Evolutionary conservation across 23 tunicate species (phyloP).

Genomic region (Styela plicata): DNA sequence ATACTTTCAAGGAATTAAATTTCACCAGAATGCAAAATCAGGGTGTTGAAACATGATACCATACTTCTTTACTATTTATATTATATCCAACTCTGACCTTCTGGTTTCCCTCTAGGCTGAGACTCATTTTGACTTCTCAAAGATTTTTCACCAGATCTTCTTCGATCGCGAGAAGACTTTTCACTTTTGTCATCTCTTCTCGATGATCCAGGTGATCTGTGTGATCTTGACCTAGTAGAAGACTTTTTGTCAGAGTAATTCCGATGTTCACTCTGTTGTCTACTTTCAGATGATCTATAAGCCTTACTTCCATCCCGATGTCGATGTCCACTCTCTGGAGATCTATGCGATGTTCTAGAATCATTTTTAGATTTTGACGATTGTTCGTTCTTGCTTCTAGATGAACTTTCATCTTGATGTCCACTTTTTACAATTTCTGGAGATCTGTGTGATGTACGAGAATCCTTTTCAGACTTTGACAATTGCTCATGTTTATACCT

Average conservation of each 20-base stretch:
- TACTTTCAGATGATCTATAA: background rate
- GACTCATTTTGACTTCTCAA: too few species aligned
- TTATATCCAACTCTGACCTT: background rate
- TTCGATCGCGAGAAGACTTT: background rate
- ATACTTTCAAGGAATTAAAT: too few species aligned
- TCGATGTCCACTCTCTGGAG: too few species aligned
- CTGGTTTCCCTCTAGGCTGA: background rate
- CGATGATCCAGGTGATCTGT: background rate
- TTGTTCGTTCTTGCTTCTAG: background rate
- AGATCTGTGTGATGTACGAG: background rate
- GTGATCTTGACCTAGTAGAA: background rate
- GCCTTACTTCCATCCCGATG: background rate
- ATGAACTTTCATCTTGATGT: background rate
- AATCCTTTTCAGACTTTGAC: background rate
- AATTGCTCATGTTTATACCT: background rate
- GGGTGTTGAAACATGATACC: too few species aligned
- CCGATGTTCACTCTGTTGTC: background rate
- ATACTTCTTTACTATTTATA: background rate
- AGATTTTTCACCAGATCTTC: background rate
- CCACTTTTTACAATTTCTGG: background rate
- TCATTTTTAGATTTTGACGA: too few species aligned
- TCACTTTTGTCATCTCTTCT: background rate
- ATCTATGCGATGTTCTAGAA: too few species aligned
- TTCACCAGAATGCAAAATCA: too few species aligned
- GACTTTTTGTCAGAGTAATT: background rate